Evolutionary conservation across 2,797 vertebrate species (phyloP).

Genomic region (Hyperoplus immaculatus): DNA sequence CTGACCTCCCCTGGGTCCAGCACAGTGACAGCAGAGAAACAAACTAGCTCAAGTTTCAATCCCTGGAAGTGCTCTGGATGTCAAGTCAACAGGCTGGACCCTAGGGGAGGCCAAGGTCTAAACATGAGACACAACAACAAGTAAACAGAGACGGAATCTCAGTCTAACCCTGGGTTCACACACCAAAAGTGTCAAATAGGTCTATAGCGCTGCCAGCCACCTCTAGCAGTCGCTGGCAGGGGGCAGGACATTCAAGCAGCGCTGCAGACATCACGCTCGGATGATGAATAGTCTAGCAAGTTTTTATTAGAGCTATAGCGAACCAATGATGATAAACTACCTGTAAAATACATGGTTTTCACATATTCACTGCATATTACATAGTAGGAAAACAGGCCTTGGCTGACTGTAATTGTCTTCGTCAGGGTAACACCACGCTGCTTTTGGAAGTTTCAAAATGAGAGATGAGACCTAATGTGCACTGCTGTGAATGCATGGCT

Average conservation of each 20-base stretch:
- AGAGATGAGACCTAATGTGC: slow-evolving; percentile 28
- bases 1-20: slow-evolving; percentile 33
- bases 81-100: slow-evolving; percentile 64
- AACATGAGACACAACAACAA: slow-evolving; percentile 15
- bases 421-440: background rate
- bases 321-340: too few relatives aligned
- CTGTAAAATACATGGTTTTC: too few relatives aligned
- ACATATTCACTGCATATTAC: too few relatives aligned
- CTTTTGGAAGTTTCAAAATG: slow-evolving; percentile 13
- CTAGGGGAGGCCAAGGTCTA: slow-evolving; percentile 21
- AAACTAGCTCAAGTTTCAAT: slow-evolving; percentile 75
- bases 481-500: slow-evolving; percentile 11
- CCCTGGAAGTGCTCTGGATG: slow-evolving; percentile 65
- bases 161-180: background rate
- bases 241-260: too few relatives aligned
- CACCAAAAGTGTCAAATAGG: too few relatives aligned
- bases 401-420: too few relatives aligned
- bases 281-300: too few relatives aligned
- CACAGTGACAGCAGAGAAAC: slow-evolving; percentile 69
- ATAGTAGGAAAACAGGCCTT: too few relatives aligned
- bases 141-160: slow-evolving; percentile 43
- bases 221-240: too few relatives aligned
- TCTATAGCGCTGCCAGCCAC: too few relatives aligned
- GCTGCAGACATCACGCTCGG: too few relatives aligned
- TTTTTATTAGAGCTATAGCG: too few relatives aligned